phyloP scores from a whole-genome alignment of 2,888 invertebrate species.

The Acrocera orbiculus region DNA sequence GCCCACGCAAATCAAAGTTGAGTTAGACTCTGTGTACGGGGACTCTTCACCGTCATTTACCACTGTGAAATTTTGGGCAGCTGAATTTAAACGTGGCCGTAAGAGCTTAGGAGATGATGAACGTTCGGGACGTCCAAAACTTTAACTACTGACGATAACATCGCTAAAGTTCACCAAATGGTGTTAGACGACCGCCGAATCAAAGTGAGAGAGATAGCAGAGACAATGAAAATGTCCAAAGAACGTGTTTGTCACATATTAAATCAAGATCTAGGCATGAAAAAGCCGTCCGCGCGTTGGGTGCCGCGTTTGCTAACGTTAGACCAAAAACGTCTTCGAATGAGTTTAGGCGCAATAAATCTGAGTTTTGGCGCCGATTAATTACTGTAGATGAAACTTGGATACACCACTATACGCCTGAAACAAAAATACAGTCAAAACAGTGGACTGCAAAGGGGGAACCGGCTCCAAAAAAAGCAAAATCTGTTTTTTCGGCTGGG shows the following conservation, averaged over 20 bases:
- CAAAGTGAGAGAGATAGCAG: conserved; percentile 18
- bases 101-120: conserved; percentile 8
- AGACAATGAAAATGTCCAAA: too few species aligned
- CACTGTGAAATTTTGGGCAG: conserved; percentile 10
- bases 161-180: conserved; percentile 16
- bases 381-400: not conserved
- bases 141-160: conserved; percentile 7
- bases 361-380: not conserved
- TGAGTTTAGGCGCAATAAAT: not conserved
- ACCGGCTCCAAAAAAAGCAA: too few species aligned
- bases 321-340: not conserved
- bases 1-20: conserved; percentile 7
- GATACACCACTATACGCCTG: too few species aligned
- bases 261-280: conserved; percentile 17
- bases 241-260: conserved; percentile 15
- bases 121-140: conserved; percentile 11
- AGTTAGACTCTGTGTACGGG: conserved; percentile 6
- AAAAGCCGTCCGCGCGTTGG: conserved; percentile 16
- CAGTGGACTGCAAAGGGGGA: too few species aligned
- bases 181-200: conserved; percentile 18
- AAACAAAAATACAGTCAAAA: too few species aligned
- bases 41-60: conserved; percentile 12
- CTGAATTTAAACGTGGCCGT: conserved; percentile 11
- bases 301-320: not conserved
- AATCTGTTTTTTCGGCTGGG: too few species aligned